Base-by-base conservation (phyloP, 2,797 vertebrate genomes). In the Cossypha heuglini region DNA sequence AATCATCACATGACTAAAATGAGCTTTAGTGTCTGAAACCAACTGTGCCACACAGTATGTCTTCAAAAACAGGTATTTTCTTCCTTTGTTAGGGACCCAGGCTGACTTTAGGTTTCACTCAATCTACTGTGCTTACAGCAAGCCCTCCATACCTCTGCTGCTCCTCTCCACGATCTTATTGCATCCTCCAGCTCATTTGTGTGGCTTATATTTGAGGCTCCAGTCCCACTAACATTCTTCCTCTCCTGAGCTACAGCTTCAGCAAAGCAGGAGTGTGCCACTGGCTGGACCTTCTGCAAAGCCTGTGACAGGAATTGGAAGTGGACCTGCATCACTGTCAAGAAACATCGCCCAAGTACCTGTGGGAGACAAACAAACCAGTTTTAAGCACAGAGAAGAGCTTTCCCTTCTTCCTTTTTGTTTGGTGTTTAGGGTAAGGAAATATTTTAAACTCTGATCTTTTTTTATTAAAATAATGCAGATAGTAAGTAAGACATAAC, bases 281-380 rank as follows among this genome's bases (percentile, higher is more conserved):
- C 99, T 0, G 99, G 99, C 97, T 99, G 99, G 52, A 99, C 99
- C 89, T 99, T 99, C 98, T 99, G 99, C 97, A 99, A 91, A 11
- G 99, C 99, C 82, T 99, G 99, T 8, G 99, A 99, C 88, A 99
- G 97, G 98, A 99, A 99, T 98, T 99, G 99, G 97, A 99, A 99
- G 97, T 99, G 99, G 96, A 99, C 99, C 98, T 99, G 99, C 98
- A 99, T 99, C 98, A 99, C 99, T 0, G 99, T 99, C 97, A 99
- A 97, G 98, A 99, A 99, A 97, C 99, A 99, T 81, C 99, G 98
- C 72, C 99, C 99, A 91, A 99, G 98, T 62, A 99, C 99, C 99
- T 99, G 96, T 5, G 45, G 86, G 54, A 95, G 35, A 68, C 76
- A 81, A 90, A 95, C 93, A 90, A 80, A 89, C 19, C 16, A 7